These are phyloP conservation scores for Eriocheir sinensis DNA, from an alignment of 1,140 invertebrate genomes.

Conservation along the genomic window DNA sequence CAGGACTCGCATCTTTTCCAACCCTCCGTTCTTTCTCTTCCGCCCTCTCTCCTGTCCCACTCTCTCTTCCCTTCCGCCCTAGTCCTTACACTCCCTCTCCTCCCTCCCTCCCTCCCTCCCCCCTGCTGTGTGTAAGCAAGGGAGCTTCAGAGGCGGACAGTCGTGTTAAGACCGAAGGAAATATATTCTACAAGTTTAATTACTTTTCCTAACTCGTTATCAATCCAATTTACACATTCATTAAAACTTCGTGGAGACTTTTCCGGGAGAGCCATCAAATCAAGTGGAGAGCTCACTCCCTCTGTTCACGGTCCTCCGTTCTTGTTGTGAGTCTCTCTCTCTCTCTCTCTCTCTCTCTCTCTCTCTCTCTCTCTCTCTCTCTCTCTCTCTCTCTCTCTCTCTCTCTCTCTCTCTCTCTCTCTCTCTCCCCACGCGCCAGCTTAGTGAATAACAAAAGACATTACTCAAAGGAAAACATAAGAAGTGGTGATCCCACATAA, in stretches of 20 bases:
- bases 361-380: conserved; percentile 49
- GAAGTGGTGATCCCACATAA: too few species aligned
- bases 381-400: conserved; percentile 50
- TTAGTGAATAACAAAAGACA: too few species aligned
- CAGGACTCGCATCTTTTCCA: not conserved
- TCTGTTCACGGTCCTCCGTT: conserved; percentile 48
- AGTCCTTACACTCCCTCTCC: not conserved
- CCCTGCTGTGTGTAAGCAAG: not conserved
- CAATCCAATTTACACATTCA: conserved; percentile 80
- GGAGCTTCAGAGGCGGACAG: conserved; percentile 56
- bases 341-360: conserved; percentile 50
- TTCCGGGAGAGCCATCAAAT: conserved; percentile 71
- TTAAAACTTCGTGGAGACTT: conserved; percentile 78
- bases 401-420: conserved; percentile 50
- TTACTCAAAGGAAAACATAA: too few species aligned
- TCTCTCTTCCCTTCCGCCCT: not conserved
- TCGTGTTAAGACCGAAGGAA: conserved; percentile 74
- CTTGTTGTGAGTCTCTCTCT: conserved; percentile 49
- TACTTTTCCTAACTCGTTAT: conserved; percentile 79
- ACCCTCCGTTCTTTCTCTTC: not conserved
- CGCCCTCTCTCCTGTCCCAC: not conserved
- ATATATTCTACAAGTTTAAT: conserved; percentile 79
- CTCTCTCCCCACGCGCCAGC: too few species aligned
- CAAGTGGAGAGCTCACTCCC: conserved; percentile 59
- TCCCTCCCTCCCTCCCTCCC: not conserved